phyloP scores from a whole-genome alignment of 1,140 invertebrate species.

The Formica selysi region DNA sequence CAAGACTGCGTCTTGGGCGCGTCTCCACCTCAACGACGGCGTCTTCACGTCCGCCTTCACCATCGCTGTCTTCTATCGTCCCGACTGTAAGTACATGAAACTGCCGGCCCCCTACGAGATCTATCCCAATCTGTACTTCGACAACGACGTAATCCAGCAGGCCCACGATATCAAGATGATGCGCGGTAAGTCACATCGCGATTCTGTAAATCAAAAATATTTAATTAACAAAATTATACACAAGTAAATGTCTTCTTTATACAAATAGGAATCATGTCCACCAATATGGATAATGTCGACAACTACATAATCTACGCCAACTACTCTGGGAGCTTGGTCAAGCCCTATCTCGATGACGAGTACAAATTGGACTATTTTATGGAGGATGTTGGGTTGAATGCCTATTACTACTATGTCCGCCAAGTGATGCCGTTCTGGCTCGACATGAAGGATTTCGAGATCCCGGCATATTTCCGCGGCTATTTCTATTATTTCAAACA shows the following conservation, averaged over 20 bases:
- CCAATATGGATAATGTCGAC: slow-evolving; percentile 72
- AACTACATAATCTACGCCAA: slow-evolving; percentile 82
- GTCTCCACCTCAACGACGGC: slow-evolving; percentile 88
- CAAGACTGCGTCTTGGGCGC: slow-evolving; percentile 87
- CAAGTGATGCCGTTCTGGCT: slow-evolving; percentile 90
- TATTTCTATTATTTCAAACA: slow-evolving; percentile 88
- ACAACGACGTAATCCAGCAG: slow-evolving; percentile 87
- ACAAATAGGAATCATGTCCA: slow-evolving; percentile 18
- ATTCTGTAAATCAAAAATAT: not conserved
- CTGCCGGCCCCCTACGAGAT: slow-evolving; percentile 90
- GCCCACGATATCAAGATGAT: slow-evolving; percentile 88
- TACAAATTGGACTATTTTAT: slow-evolving; percentile 90
- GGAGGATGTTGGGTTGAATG: slow-evolving; percentile 90
- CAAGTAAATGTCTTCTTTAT: not conserved
- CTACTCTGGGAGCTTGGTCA: slow-evolving; percentile 77
- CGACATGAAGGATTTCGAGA: slow-evolving; percentile 86
- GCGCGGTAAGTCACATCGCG: slow-evolving; percentile 68
- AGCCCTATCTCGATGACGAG: slow-evolving; percentile 85
- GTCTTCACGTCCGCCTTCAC: slow-evolving; percentile 89
- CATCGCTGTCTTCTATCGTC: slow-evolving; percentile 88
- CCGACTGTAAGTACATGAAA: slow-evolving; percentile 88
- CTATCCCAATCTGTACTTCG: slow-evolving; percentile 89
- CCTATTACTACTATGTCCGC: slow-evolving; percentile 91
- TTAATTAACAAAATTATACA: not conserved
- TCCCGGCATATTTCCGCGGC: slow-evolving; percentile 87